Base-by-base conservation (phyloP, 2,113 vertebrate species). In the Tragelaphus scriptus region DNA sequence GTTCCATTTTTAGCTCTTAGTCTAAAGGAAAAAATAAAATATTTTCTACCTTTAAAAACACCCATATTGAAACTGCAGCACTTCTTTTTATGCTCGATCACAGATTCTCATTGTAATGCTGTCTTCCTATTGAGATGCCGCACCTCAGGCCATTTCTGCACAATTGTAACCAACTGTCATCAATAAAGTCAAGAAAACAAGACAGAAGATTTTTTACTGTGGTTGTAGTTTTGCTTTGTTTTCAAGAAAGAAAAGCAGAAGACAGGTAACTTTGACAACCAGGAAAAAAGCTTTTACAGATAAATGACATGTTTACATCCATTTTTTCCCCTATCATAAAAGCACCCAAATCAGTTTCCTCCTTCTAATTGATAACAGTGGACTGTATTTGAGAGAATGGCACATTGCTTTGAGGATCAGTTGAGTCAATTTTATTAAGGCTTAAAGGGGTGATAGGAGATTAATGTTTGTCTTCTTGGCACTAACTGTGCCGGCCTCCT, bases 1-100 rank as follows among this genome's bases (percentile, higher is more conserved):
- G 17, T 79, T 94, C 79, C 77, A 89, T 95, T 95, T 96, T 97
- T 90, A 96, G 53, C 81, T 94, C 59, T 90, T 91, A 93, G 82
- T 71, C 32, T 87, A 51, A 91, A 82, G 77, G 82, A 26, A 44
- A 82, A 97, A 94, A 91, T 68, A 94, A 95, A 96, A 59, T 85
- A 68, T 79, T 92, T 80, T 53, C 36, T 94, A 85, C 25, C 85
- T 96, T 93, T 84, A 75, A 91, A 96, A 89, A 75, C 23, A 95
- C n/a, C 9, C 4, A 32, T 80, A 53, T 71, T 90, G 65, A 95
- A 97, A 95, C 40, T 53, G 82, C 44, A 26, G 44, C 30, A 47
- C 25, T 8, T 53, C 36, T 85, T 92, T 92, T 96, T 47, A 75
- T 13, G 32, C 51, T 49, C 90, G 44, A 86, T 96, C 91, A 84